These are phyloP conservation scores for Neogobius melanostomus DNA, from an alignment of 2,113 vertebrate species.

Conservation along the genomic window DNA sequence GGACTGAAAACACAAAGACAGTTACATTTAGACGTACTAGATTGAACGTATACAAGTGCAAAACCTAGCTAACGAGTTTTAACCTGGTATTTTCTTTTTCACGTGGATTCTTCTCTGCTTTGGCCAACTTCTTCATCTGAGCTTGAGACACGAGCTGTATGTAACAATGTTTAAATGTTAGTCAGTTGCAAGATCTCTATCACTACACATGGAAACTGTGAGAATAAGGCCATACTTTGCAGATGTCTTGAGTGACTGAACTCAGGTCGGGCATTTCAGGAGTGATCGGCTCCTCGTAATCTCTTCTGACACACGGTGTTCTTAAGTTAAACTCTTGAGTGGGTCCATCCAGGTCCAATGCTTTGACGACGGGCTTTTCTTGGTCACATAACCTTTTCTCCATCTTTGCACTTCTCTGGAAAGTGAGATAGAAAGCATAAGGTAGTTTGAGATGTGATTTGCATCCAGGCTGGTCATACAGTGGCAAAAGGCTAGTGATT, in stretches of 20 bases:
- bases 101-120: background rate
- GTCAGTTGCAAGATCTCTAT: no score
- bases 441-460: background rate
- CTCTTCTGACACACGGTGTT: constrained; percentile 56
- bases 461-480: background rate
- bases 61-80: background rate
- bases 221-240: constrained; percentile 63
- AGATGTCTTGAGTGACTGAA: constrained; percentile 76
- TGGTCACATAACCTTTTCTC: background rate
- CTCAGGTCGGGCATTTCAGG: constrained; percentile 79
- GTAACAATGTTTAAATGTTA: background rate
- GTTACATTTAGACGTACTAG: background rate
- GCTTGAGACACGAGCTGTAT: constrained; percentile 64
- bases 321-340: constrained; percentile 67
- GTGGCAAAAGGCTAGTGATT: background rate
- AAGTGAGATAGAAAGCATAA: background rate
- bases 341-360: constrained; percentile 50
- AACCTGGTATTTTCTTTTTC: constrained; percentile 56
- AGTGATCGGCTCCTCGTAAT: constrained; percentile 59
- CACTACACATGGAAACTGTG: no score
- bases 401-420: constrained; percentile 39
- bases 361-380: constrained; percentile 3
- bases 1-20: background rate
- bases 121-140: constrained; percentile 44
- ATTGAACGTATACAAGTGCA: background rate